Conservation (phyloP, 1,140 invertebrate genomes). For the Megalopta genalis region DNA sequence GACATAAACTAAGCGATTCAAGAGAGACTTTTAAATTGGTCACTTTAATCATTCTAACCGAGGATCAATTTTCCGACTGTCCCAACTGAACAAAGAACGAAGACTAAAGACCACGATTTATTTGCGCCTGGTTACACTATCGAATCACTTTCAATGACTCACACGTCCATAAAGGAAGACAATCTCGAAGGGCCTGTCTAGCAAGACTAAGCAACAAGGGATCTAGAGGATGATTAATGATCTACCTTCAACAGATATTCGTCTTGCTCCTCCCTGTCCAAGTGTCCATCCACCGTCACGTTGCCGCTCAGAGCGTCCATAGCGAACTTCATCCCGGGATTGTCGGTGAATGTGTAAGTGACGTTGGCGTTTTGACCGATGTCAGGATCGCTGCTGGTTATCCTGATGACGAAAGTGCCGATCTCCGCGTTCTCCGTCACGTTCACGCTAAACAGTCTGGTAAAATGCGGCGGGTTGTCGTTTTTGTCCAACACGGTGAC, state of each 20-base stretch:
- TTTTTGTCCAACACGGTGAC: conserved; percentile 95
- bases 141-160: no score
- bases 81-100: no score
- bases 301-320: conserved; percentile 94
- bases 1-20: no score
- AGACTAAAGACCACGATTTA: no score
- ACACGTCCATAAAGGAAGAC: no score
- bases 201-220: no score
- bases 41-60: no score
- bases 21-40: no score
- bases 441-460: conserved; percentile 94
- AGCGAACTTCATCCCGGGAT: conserved; percentile 92
- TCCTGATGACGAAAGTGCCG: conserved; percentile 94
- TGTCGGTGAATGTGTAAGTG: conserved; percentile 92
- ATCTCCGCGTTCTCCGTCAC: conserved; percentile 97
- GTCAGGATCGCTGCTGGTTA: conserved; percentile 95
- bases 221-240: not conserved
- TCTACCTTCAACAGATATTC: conserved; percentile 90
- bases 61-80: no score
- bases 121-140: no score
- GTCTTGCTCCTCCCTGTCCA: conserved; percentile 94
- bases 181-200: no score
- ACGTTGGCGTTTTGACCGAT: conserved; percentile 93
- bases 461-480: conserved; percentile 96
- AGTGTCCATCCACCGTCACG: conserved; percentile 90